A percentile compares a stretch with the other conserved stretches of the same genome.
Conservation (phyloP, 2,797 vertebrate genomes). For the Manis crassicaudata region DNA sequence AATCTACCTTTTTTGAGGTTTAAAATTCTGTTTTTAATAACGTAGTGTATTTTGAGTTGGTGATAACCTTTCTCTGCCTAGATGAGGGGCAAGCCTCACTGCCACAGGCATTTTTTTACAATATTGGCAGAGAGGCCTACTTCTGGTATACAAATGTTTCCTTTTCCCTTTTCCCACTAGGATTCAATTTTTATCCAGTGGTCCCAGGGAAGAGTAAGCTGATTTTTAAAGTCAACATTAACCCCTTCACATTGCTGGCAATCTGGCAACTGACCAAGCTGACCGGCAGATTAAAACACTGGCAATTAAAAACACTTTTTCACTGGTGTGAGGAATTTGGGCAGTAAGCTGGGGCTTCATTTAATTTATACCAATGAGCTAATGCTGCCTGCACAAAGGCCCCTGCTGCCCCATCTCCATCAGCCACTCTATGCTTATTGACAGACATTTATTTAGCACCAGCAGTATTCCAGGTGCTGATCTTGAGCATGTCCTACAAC, state of each 20-base stretch:
- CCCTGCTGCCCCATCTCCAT: background rate
- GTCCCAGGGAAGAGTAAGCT: constrained; percentile 13
- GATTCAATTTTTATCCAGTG: background rate
- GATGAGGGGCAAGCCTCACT: background rate
- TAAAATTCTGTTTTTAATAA: constrained; percentile 6
- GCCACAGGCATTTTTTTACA: background rate
- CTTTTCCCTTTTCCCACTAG: constrained; percentile 40
- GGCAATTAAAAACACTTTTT: background rate
- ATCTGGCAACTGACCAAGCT: background rate
- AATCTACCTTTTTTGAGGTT: background rate
- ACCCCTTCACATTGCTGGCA: background rate
- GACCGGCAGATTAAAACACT: background rate
- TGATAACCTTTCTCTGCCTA: background rate
- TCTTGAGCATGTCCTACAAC: background rate
- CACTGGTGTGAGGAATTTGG: background rate
- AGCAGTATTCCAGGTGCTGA: background rate
- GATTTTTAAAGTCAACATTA: background rate
- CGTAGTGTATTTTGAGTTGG: constrained; percentile 1
- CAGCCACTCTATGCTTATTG: background rate
- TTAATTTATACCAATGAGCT: background rate
- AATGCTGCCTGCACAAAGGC: background rate
- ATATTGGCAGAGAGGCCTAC: background rate
- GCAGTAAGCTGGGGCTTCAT: background rate
- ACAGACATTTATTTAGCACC: background rate
- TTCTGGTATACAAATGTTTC: background rate